Conservation (phyloP, 2,797 vertebrate genomes). For the Melanotaenia parkinsoni region DNA sequence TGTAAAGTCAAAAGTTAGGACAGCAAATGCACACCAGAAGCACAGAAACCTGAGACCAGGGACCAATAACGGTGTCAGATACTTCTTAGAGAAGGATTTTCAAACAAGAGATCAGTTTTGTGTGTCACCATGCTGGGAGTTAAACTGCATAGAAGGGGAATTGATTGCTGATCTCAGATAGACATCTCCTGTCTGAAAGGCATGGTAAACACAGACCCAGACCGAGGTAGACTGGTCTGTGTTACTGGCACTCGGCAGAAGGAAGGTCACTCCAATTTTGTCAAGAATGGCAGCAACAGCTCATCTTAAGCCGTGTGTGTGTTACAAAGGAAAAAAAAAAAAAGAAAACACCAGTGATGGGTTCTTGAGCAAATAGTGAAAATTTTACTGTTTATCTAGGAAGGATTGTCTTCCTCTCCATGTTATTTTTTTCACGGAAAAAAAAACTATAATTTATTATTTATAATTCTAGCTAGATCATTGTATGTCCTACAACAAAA, state of each 20-base stretch:
- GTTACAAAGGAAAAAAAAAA: slow-evolving; percentile 59
- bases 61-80: slow-evolving; percentile 48
- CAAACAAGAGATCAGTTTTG: slow-evolving; percentile 48
- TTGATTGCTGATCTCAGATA: slow-evolving; percentile 48
- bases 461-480: too few relatives aligned
- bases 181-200: slow-evolving; percentile 36
- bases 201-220: slow-evolving; percentile 61
- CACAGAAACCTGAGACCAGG: slow-evolving; percentile 62
- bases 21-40: slow-evolving; percentile 59
- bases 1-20: slow-evolving; percentile 73
- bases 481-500: neutral
- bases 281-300: slow-evolving; percentile 66
- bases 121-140: slow-evolving; percentile 26
- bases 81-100: slow-evolving; percentile 38
- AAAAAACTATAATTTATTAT: neutral
- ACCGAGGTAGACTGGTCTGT: slow-evolving; percentile 58
- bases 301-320: slow-evolving; percentile 57
- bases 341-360: slow-evolving; percentile 54
- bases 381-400: slow-evolving; percentile 8
- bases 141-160: slow-evolving; percentile 41
- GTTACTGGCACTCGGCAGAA: slow-evolving; percentile 59
- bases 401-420: neutral
- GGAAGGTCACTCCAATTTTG: slow-evolving; percentile 65
- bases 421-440: neutral
- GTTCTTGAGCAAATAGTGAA: slow-evolving; percentile 23